These are phyloP conservation scores for Thymelicus sylvestris DNA, from an alignment of 2,888 invertebrate species.

Conservation along the genomic window DNA sequence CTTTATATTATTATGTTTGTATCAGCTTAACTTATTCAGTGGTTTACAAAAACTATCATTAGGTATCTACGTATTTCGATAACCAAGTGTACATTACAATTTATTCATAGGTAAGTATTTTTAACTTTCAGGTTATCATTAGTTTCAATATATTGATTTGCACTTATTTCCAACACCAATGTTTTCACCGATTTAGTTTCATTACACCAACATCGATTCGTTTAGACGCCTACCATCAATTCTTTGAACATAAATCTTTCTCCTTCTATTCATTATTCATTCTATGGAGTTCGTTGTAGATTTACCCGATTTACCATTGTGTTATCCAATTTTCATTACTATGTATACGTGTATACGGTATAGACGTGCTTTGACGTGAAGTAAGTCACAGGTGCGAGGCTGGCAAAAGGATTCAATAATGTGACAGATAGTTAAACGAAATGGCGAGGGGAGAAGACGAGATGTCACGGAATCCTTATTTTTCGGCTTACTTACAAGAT, in stretches of 20 bases:
- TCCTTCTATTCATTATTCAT: slow-evolving; percentile 2
- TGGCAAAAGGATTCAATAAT: slow-evolving; percentile 63
- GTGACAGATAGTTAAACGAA: slow-evolving; percentile 54
- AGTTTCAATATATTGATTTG: too few relatives aligned
- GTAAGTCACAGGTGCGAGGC: slow-evolving; percentile 48
- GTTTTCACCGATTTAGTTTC: too few relatives aligned
- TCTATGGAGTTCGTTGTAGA: background rate
- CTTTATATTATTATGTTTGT: background rate
- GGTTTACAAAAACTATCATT: too few relatives aligned
- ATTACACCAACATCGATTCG: too few relatives aligned
- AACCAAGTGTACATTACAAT: too few relatives aligned
- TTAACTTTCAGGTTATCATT: background rate
- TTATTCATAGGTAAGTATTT: too few relatives aligned
- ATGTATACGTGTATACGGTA: background rate
- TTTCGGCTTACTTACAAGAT: slow-evolving; percentile 24
- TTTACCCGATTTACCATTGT: background rate
- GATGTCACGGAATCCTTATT: slow-evolving; percentile 34
- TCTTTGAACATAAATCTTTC: slow-evolving; percentile 1
- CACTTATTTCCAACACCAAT: too few relatives aligned
- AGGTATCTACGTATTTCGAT: too few relatives aligned
- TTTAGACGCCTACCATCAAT: background rate
- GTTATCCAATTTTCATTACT: slow-evolving; percentile 17
- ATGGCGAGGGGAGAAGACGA: slow-evolving; percentile 36
- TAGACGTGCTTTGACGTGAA: background rate
- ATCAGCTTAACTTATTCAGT: too few relatives aligned